A percentile compares a stretch with the other conserved stretches of the same genome.
Evolutionary conservation across 2,888 invertebrate genomes (phyloP).

Genomic region (Psylliodes chrysocephalus): DNA sequence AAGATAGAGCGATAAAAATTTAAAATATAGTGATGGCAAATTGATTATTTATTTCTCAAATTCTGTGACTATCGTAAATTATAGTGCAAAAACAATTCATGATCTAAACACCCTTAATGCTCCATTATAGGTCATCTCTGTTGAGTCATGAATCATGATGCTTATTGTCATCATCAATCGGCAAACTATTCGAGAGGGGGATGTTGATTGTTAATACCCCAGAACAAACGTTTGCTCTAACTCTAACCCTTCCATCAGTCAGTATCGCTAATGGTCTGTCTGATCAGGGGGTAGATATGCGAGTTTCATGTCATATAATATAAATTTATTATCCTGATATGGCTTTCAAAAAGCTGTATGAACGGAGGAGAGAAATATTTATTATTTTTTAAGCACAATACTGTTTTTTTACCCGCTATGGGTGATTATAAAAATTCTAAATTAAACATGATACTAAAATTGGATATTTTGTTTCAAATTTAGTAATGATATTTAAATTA

Average conservation of each 20-base stretch:
- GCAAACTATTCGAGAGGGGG: slow-evolving; percentile 7
- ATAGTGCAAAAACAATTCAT: background rate
- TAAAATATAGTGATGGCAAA: too few relatives aligned
- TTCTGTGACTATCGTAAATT: too few relatives aligned
- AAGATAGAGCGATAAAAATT: too few relatives aligned
- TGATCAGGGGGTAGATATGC: slow-evolving; percentile 21
- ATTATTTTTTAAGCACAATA: background rate
- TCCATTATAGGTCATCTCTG: background rate
- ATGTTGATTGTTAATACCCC: slow-evolving; percentile 20
- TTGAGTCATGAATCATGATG: background rate
- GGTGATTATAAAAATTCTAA: too few relatives aligned
- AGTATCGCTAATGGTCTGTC: slow-evolving; percentile 21
- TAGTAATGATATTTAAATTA: too few relatives aligned
- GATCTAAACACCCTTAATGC: background rate
- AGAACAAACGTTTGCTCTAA: slow-evolving; percentile 26
- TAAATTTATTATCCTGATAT: slow-evolving; percentile 9
- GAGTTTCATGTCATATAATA: slow-evolving; percentile 1
- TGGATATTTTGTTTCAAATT: too few relatives aligned
- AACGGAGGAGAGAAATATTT: background rate
- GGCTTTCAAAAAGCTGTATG: background rate
- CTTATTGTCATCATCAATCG: background rate
- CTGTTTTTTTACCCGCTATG: background rate
- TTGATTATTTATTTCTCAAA: too few relatives aligned
- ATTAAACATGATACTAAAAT: too few relatives aligned
- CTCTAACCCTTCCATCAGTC: slow-evolving; percentile 11